Evolutionary conservation across 2,888 invertebrate genomes (phyloP), one percentile per base, ranked within the genome.

Genomic region (Notocelia uddmanniana): DNA sequence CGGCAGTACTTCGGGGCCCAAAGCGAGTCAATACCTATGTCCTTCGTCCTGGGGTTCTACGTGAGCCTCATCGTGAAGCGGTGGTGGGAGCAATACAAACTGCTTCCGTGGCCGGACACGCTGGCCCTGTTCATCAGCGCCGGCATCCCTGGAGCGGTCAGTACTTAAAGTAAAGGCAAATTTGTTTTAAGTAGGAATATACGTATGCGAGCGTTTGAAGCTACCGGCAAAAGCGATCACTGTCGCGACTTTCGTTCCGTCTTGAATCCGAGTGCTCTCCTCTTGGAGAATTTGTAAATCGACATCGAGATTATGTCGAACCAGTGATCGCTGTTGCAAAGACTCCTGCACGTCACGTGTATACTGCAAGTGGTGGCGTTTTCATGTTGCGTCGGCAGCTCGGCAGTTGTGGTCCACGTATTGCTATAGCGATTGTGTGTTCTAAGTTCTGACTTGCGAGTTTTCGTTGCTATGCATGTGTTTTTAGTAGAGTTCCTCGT

Each of bases 11-110:
- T 98, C 88, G 96, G 97, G 73, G 96, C 96, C 81, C 98, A 97
- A 89, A 97, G 97, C 85, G 98, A 97, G 87, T 97, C 97, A 74
- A 98, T 98, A 85, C 98, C 98, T 50, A 97, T 99, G 96, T 98
- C 98, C 37, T 98, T 99, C 94, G 98, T 98, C 68, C 95, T 99
- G 78, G 98, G 98, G 73, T 98, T 99, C 94, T 98, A 98, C 93
- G 98, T 98, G 76, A 97, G 96, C 82, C 95, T 98, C 80, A 97
- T 98, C 67, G 98, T 98, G 79, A 97, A 97, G 85, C 95, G 98
- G 81, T 98, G 98, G 98, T 98, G 98, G 98, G 97, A 98, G 85
- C 98, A 98, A 88, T 98, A 98, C 94, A 96, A 97, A 89, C 94
- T 97, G 75, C 94, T 98, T 77, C 98, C 98, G 6, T 98, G 98